Evolutionary conservation across 1,140 invertebrate species (phyloP).

Genomic region (Parasteatoda tepidariorum): DNA sequence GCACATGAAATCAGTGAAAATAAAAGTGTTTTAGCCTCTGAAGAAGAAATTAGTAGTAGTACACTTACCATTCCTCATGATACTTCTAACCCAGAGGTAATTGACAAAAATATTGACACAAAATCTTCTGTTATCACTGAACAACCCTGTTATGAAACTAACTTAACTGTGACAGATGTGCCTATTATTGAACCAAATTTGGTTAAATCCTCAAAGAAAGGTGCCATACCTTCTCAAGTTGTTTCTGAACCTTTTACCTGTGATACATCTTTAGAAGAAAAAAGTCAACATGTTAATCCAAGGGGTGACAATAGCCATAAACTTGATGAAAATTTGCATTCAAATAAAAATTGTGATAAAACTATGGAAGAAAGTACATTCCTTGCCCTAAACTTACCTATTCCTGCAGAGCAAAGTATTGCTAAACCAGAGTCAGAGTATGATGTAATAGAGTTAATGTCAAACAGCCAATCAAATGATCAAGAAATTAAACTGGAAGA

Average conservation of each 20-base stretch:
- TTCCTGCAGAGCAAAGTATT: not conserved
- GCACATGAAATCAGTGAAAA: not conserved
- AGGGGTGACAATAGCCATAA: not conserved
- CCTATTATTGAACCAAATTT: not conserved
- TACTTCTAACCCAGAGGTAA: not conserved
- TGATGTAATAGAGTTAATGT: conserved; percentile 1
- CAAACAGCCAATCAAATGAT: not conserved
- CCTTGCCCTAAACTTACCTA: conserved; percentile 2
- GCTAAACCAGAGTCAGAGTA: conserved; percentile 13
- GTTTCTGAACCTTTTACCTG: not conserved
- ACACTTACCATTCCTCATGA: not conserved
- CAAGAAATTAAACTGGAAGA: not conserved
- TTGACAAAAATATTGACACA: not conserved
- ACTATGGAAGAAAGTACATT: conserved; percentile 30
- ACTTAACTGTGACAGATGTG: not conserved
- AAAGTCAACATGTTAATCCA: not conserved
- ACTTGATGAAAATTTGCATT: not conserved
- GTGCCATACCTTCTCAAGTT: no score
- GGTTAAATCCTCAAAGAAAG: not conserved
- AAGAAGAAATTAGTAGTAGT: not conserved
- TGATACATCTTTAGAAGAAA: not conserved
- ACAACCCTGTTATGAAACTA: conserved; percentile 9
- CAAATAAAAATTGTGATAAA: not conserved
- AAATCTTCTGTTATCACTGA: not conserved
- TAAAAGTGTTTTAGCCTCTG: not conserved